Evolutionary conservation across 2,888 invertebrate species (phyloP).

Genomic region (Drosophila greeni): DNA sequence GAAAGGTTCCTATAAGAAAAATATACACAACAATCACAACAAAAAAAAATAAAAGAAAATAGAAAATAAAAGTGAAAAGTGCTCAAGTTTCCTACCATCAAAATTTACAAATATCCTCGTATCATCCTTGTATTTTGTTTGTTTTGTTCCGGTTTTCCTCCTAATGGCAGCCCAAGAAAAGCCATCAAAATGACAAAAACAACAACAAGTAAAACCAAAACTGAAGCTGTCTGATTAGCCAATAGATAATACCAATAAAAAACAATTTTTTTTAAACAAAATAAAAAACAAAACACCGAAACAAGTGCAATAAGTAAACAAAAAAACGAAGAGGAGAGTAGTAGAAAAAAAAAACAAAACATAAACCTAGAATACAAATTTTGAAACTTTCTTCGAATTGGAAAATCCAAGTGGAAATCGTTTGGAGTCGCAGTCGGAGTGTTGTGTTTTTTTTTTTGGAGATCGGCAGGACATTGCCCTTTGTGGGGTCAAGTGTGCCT

Average conservation of each 20-base stretch:
- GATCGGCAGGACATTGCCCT: slow-evolving; percentile 57
- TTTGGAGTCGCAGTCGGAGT: slow-evolving; percentile 5
- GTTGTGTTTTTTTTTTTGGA: slow-evolving; percentile 9
- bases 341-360: slow-evolving; percentile 1
- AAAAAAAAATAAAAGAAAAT: slow-evolving; percentile 7
- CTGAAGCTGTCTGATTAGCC: slow-evolving; percentile 34
- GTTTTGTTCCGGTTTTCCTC: slow-evolving; percentile 9
- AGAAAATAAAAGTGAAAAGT: slow-evolving; percentile 20
- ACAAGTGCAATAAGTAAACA: slow-evolving; percentile 27
- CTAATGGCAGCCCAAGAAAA: slow-evolving; percentile 19
- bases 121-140: slow-evolving; percentile 10
- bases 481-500: slow-evolving; percentile 55
- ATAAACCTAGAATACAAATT: background rate
- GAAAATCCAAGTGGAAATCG: slow-evolving; percentile 15
- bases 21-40: slow-evolving; percentile 11
- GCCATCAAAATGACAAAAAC: slow-evolving; percentile 18
- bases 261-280: slow-evolving; percentile 6
- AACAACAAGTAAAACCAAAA: slow-evolving; percentile 22
- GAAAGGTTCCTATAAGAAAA: slow-evolving; percentile 55
- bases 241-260: slow-evolving; percentile 12
- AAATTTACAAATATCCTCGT: slow-evolving; percentile 1
- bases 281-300: slow-evolving; percentile 4
- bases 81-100: slow-evolving; percentile 1
- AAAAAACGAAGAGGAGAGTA: background rate
- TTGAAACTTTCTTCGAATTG: slow-evolving; percentile 16